Base-by-base conservation (phyloP, 1,140 invertebrate genomes). In the Micrasema minimum region DNA sequence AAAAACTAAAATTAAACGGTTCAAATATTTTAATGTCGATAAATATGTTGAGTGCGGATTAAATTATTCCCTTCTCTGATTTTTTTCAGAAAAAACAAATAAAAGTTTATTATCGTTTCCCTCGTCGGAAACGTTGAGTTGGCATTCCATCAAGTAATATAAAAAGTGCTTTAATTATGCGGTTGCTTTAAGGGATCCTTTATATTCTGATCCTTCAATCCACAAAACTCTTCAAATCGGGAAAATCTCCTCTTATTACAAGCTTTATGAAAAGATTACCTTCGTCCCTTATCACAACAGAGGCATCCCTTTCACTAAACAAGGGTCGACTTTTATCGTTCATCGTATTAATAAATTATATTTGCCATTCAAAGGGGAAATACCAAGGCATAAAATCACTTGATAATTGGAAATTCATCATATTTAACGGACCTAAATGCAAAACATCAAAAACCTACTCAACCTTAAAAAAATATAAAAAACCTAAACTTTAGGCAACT, bases 241-340 rank as follows among this genome's bases (percentile, higher is more conserved):
- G 14, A 38, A 59, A 38, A 53, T 61, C 57, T 65, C 62, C 55
- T 62, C 68, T 66, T 67, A 62, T 70, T 74, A 74, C 62, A 67
- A 66, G 64, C 67, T 66, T 64, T 69, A 38, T 70, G 66, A 66
- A 74, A 74, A 74, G 67, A 74, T 74, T 74, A 74, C 61, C 67
- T 62, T 59, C 55, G 70, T 70, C 72, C 72, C 64, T 43, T 70
- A 59, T 59, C 55, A 59, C 55, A 59, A 59, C 55, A 22, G 23
- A 51, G 16, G 35, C 37, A 59, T 59, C 37, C 37, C 22, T 43
- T 59, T 59, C 55, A 59, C 38, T 14, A 12, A 20, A 22, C 14
- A 59, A 59, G 55, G 55, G 35, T 59, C 35, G 55, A 18, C 18
- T 16, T 38, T 59, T 59, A 59, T 59, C 35, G 37, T 59, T 41